Percentiles rank a stretch among this genome's conserved stretches.
Conservation (phyloP, 2,113 vertebrate species). For the Pimephales promelas region DNA sequence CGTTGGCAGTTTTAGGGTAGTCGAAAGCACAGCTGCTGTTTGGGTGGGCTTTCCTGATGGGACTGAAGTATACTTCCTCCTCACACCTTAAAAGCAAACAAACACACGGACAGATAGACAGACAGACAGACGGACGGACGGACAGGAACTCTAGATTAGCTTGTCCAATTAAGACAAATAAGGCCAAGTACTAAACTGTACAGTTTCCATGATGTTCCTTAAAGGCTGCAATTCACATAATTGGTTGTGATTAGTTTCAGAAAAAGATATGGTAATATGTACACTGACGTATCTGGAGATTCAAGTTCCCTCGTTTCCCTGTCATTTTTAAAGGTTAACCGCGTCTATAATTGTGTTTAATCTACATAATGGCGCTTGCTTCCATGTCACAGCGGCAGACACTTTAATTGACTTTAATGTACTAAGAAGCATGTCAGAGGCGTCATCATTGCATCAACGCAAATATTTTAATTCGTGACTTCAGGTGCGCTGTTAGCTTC, state of each 20-base stretch:
- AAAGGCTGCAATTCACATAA: neutral
- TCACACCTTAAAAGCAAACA: neutral
- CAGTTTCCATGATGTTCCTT: neutral
- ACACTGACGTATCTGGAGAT: slow-evolving; percentile 18
- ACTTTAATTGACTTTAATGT: slow-evolving; percentile 53
- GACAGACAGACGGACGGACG: neutral
- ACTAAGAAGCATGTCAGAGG: slow-evolving; percentile 36
- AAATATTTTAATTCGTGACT: slow-evolving; percentile 36
- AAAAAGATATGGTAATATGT: slow-evolving; percentile 6
- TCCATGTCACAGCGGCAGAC: slow-evolving; percentile 28
- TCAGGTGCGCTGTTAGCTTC: neutral
- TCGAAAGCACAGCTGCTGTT: slow-evolving; percentile 50
- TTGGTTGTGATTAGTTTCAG: neutral
- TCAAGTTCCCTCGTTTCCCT: slow-evolving; percentile 11
- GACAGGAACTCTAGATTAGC: slow-evolving; percentile 3
- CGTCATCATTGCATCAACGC: slow-evolving; percentile 39
- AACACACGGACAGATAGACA: slow-evolving; percentile 13
- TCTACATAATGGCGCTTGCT: slow-evolving; percentile 36
- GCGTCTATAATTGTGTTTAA: slow-evolving; percentile 38
- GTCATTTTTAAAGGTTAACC: slow-evolving; percentile 44
- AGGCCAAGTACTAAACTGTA: neutral
- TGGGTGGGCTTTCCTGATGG: slow-evolving; percentile 41
- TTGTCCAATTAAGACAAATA: neutral
- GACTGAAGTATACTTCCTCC: slow-evolving; percentile 18
- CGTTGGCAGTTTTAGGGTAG: slow-evolving; percentile 14